phyloP scores from a whole-genome alignment of 2,797 vertebrate genomes.

The Sardinella longiceps region DNA sequence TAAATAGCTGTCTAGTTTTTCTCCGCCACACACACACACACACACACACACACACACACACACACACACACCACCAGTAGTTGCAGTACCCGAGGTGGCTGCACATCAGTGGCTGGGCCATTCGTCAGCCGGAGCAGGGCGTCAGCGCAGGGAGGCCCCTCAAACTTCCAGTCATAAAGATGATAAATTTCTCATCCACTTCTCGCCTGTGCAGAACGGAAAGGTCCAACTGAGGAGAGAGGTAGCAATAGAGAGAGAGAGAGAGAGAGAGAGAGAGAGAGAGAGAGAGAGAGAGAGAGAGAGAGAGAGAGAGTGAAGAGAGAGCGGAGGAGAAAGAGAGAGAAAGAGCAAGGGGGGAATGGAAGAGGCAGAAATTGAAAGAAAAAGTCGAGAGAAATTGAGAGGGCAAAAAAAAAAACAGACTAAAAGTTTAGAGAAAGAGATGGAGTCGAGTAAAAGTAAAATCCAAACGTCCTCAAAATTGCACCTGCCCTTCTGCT shows the following conservation, averaged over 20 bases:
- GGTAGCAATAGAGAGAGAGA: conserved; percentile 56
- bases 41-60: conserved; percentile 72
- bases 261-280: conserved; percentile 32
- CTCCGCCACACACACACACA: conserved; percentile 72
- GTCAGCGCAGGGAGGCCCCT: conserved; percentile 47
- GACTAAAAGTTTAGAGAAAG: neutral
- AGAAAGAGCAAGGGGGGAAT: conserved; percentile 34
- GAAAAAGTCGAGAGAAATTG: neutral
- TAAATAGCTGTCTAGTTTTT: conserved; percentile 80
- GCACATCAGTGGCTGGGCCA: conserved; percentile 11
- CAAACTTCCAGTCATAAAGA: conserved; percentile 73
- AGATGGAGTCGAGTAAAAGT: conserved; percentile 11
- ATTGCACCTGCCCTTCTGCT: conserved; percentile 44
- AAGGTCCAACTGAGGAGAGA: neutral
- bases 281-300: neutral
- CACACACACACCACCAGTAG: conserved; percentile 62
- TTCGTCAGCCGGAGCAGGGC: conserved; percentile 17
- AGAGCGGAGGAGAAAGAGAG: conserved; percentile 49
- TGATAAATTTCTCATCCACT: conserved; percentile 72
- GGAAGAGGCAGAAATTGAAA: conserved; percentile 32
- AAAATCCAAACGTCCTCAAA: conserved; percentile 44
- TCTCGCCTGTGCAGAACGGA: conserved; percentile 10
- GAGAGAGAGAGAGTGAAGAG: neutral
- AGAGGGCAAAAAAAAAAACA: conserved; percentile 29
- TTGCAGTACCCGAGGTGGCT: conserved; percentile 46